Evolutionary conservation across 2,113 vertebrate genomes (phyloP), one percentile per base, ranked within the genome.

Genomic region (Pongo pygmaeus): DNA sequence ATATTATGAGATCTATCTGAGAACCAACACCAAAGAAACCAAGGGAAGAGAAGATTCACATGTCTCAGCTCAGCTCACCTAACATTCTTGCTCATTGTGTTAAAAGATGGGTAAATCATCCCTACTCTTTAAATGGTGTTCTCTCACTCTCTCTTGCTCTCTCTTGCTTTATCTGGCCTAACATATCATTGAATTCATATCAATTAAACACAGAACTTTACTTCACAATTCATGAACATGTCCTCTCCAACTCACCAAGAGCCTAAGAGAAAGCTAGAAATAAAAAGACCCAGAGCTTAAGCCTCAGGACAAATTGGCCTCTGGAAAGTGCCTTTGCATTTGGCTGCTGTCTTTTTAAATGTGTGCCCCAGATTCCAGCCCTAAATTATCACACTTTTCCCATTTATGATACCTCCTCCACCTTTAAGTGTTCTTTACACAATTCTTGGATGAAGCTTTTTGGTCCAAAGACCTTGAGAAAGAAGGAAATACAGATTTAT

Each of bases 401-500:
- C 87, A 61, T 5, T 92, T 86, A 23, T 40, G 11, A 94, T 35
- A 84, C 11, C 69, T 78, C 75, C 55, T 93, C 27, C 92, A 61
- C 70, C 64, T 92, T 87, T 48, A 77, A 85, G 79, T 92, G 74
- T 94, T 86, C 57, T 96, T 94, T 50, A 81, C 38, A 95, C 46
- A 95, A 46, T 92, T 85, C 88, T 95, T 96, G 64, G 88, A 61
- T 55, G 77, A 95, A 22, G 75, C 22, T 77, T 95, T 95, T 93
- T 67, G 70, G 77, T 93, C 52, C 74, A 32, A 74, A 96, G 79
- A 87, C 55, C 75, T 96, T 97, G 87, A 96, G 92, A 79, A 94
- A 80, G 70, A 97, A 92, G 64, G 79, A 94, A 92, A 90, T 55
- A 64, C 70, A 91, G 84, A 93, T 78, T 93, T 94, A 93, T 80